Conservation (phyloP, 1,140 invertebrate genomes). For the Argopecten irradians region DNA sequence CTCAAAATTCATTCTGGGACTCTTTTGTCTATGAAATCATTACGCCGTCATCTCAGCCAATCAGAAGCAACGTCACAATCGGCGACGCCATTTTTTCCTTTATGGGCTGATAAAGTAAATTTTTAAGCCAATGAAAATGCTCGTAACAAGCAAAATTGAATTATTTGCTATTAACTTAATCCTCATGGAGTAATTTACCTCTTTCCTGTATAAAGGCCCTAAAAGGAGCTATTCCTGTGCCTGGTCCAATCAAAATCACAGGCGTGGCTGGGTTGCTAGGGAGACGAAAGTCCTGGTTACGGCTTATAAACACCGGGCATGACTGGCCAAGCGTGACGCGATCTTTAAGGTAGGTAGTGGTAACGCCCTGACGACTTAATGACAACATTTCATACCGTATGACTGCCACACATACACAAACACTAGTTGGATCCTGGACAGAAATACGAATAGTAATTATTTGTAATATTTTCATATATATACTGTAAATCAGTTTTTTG, state of each 20-base stretch:
- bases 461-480: background rate
- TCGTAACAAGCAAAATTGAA: no score
- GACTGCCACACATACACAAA: constrained; percentile 65
- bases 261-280: constrained; percentile 90
- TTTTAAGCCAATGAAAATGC: no score
- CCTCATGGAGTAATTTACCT: constrained; percentile 79
- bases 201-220: constrained; percentile 98
- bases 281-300: constrained; percentile 97
- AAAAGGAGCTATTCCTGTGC: constrained; percentile 98
- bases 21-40: no score
- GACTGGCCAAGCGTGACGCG: constrained; percentile 78
- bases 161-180: no score
- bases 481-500: background rate
- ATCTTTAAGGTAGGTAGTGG: constrained; percentile 90
- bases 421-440: constrained; percentile 46
- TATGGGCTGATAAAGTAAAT: no score
- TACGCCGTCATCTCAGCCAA: no score
- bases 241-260: constrained; percentile 98
- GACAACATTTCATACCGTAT: constrained; percentile 78
- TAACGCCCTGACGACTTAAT: constrained; percentile 92
- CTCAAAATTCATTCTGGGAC: no score
- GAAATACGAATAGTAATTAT: no score
- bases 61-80: no score
- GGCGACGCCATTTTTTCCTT: no score
- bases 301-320: constrained; percentile 77